These are phyloP conservation scores for Drosophila bifasciata DNA, from an alignment of 1,140 invertebrate species.

Conservation along the genomic window DNA sequence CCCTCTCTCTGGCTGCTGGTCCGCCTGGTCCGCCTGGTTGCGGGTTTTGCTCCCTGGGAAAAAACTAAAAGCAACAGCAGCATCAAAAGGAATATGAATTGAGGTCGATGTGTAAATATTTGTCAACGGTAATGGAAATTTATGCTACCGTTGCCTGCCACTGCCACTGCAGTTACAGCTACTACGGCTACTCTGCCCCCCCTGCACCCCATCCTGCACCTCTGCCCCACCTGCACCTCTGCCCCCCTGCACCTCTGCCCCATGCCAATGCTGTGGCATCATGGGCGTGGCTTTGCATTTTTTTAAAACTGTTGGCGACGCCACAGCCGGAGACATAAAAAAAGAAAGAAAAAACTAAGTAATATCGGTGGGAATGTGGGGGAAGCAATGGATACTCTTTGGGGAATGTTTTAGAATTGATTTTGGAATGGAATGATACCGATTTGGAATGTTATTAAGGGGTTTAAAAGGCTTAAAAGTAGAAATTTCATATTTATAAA, in stretches of 20 bases:
- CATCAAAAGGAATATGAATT: slow-evolving; percentile 83
- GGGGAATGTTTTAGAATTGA: too few species aligned
- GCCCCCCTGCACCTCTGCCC: slow-evolving; percentile 5
- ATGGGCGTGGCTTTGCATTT: slow-evolving; percentile 51
- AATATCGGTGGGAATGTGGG: not conserved
- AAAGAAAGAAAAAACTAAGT: not conserved
- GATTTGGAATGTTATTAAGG: too few species aligned
- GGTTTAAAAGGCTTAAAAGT: too few species aligned
- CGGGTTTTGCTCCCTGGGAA: slow-evolving; percentile 28
- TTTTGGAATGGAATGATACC: too few species aligned
- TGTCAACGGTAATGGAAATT: slow-evolving; percentile 83
- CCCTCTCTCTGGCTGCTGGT: too few species aligned
- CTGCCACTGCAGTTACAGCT: slow-evolving; percentile 10
- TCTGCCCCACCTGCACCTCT: slow-evolving; percentile 2
- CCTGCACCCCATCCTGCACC: not conserved
- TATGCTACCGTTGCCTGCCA: slow-evolving; percentile 62
- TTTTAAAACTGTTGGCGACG: slow-evolving; percentile 44
- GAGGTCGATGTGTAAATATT: slow-evolving; percentile 83
- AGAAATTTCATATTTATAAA: too few species aligned
- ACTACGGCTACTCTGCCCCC: slow-evolving; percentile 12
- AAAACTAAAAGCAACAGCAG: slow-evolving; percentile 80
- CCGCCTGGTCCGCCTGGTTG: not conserved
- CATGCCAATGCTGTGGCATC: slow-evolving; percentile 6
- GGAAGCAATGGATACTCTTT: not conserved
- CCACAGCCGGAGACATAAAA: slow-evolving; percentile 21